Percentiles rank a stretch among this genome's conserved stretches.
Evolutionary conservation across 2,797 vertebrate species (phyloP).

Genomic region (Nannoperca obscura): DNA sequence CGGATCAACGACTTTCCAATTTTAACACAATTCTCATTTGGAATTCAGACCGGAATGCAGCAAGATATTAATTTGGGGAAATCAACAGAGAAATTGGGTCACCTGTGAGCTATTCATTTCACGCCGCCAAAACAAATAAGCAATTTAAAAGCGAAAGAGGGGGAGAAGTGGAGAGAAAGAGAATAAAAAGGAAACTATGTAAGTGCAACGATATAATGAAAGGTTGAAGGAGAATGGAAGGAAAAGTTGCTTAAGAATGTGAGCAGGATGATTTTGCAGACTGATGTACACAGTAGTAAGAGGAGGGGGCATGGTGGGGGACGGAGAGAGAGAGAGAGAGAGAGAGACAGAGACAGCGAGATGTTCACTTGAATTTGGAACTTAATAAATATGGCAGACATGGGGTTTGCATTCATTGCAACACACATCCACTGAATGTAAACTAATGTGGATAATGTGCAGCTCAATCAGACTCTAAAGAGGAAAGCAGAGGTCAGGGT

Average conservation of each 20-base stretch:
- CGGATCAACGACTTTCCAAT: constrained; percentile 73
- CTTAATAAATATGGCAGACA: constrained; percentile 46
- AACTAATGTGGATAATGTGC: constrained; percentile 21
- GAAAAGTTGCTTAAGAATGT: constrained; percentile 9
- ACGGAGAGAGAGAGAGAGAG: not conserved
- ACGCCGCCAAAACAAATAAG: constrained; percentile 72
- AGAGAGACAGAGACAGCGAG: constrained; percentile 2
- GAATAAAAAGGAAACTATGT: constrained; percentile 36
- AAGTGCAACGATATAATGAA: constrained; percentile 29
- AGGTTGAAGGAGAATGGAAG: not conserved
- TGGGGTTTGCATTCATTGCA: constrained; percentile 40
- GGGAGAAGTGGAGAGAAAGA: constrained; percentile 26
- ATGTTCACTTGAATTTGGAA: constrained; percentile 35
- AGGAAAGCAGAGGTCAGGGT: constrained; percentile 51
- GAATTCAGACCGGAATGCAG: constrained; percentile 70
- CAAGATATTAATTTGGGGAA: constrained; percentile 76
- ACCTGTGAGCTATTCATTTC: constrained; percentile 75
- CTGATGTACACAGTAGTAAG: not conserved
- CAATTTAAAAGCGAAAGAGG: constrained; percentile 56
- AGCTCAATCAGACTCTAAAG: constrained; percentile 43
- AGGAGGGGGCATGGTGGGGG: not conserved
- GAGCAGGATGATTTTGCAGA: constrained; percentile 9
- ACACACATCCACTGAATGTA: constrained; percentile 35
- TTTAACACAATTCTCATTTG: constrained; percentile 76
- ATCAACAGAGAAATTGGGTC: constrained; percentile 78